These are phyloP conservation scores for Hoplodrina ambigua DNA, from an alignment of 2,888 invertebrate species.

Conservation along the genomic window DNA sequence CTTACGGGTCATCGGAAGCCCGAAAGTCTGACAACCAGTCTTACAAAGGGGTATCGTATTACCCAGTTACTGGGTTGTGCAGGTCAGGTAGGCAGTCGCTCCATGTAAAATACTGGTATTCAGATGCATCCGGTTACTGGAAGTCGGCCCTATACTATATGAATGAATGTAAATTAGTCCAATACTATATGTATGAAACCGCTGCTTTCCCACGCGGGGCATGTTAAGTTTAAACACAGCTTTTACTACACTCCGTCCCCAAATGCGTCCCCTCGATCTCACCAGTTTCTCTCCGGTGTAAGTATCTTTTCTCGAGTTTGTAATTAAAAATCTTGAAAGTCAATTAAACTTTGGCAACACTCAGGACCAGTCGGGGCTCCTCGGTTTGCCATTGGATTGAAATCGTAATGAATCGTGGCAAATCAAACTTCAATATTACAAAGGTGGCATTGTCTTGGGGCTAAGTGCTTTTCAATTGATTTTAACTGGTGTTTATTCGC, in stretches of 20 bases:
- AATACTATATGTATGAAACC: no score
- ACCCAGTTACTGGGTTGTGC: no score
- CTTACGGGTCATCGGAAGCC: no score
- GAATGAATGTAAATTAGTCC: no score
- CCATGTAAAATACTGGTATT: no score
- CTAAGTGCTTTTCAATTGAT: conserved; percentile 46
- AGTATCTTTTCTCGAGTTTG: conserved; percentile 78
- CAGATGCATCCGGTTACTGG: no score
- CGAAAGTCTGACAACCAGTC: no score
- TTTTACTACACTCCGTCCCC: neutral
- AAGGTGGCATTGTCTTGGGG: conserved; percentile 46
- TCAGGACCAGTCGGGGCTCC: conserved; percentile 64
- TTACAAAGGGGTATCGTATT: no score
- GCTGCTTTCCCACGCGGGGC: no score
- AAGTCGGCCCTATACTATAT: no score
- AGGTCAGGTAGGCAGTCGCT: no score
- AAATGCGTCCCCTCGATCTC: conserved; percentile 52
- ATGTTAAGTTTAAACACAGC: no score
- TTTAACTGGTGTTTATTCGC: conserved; percentile 1
- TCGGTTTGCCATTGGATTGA: conserved; percentile 71
- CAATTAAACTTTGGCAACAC: conserved; percentile 83
- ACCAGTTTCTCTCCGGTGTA: conserved; percentile 63
- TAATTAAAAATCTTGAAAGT: conserved; percentile 89
- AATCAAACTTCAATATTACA: conserved; percentile 77
- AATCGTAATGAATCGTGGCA: conserved; percentile 79